Conservation (phyloP, 2,888 invertebrate genomes). For the Hyposoter dolosus region DNA sequence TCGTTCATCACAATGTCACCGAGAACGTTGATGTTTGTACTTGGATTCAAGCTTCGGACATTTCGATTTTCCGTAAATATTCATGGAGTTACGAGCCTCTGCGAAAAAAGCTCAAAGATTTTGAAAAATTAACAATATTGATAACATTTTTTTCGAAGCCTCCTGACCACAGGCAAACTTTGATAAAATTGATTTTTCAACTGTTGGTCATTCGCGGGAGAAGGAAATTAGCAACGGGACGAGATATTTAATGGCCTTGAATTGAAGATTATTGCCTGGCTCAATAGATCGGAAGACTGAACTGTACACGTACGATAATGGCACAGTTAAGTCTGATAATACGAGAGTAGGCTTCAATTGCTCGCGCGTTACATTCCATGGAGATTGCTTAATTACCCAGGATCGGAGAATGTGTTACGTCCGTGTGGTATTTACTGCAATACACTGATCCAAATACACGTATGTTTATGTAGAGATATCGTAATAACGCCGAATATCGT, state of each 20-base stretch:
- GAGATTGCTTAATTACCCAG: slow-evolving; percentile 58
- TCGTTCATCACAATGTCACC: not conserved
- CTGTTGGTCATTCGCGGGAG: slow-evolving; percentile 16
- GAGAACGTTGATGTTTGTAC: too few relatives aligned
- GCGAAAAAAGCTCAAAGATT: too few relatives aligned
- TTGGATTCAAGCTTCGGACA: too few relatives aligned
- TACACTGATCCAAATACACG: not conserved
- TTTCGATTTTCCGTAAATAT: too few relatives aligned
- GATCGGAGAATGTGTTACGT: slow-evolving; percentile 40
- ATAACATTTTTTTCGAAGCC: not conserved
- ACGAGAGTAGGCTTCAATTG: slow-evolving; percentile 50
- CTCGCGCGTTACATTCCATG: slow-evolving; percentile 60
- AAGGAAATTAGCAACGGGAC: slow-evolving; percentile 17
- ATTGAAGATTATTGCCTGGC: slow-evolving; percentile 66
- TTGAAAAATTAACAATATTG: not conserved
- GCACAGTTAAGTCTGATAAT: slow-evolving; percentile 28
- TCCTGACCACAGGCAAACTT: not conserved
- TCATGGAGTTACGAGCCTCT: too few relatives aligned
- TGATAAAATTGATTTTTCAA: not conserved
- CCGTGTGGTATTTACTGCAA: slow-evolving; percentile 15
- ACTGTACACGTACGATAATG: slow-evolving; percentile 20
- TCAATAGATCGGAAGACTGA: slow-evolving; percentile 54
- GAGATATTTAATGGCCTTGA: slow-evolving; percentile 53
- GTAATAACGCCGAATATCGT: slow-evolving; percentile 40
- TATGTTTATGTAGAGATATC: not conserved